These are phyloP conservation scores for Cygnus atratus DNA, from an alignment of 2,113 vertebrate species.

Conservation along the genomic window DNA sequence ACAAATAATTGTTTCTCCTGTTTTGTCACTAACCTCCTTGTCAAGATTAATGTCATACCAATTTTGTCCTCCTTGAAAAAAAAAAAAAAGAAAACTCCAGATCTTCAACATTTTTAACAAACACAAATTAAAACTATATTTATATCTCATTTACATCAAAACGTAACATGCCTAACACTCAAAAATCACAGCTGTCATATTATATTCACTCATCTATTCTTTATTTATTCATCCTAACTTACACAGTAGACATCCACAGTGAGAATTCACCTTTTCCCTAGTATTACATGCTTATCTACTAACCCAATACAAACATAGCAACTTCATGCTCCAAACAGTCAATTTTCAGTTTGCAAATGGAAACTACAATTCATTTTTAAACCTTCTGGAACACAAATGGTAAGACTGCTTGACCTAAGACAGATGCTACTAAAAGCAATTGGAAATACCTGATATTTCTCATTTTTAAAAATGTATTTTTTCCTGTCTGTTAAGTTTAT, in stretches of 20 bases:
- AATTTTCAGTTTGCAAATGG: not conserved
- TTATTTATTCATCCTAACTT: not conserved
- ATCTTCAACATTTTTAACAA: not conserved
- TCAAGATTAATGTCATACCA: not conserved
- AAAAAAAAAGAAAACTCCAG: not conserved
- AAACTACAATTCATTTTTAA: not conserved
- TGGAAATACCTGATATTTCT: not conserved
- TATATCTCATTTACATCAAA: not conserved
- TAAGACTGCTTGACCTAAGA: not conserved
- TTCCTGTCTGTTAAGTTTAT: not conserved
- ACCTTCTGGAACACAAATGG: not conserved
- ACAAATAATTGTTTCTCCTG: not conserved
- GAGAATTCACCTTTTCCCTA: not conserved
- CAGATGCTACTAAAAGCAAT: not conserved
- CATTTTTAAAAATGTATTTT: not conserved
- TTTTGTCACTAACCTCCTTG: not conserved
- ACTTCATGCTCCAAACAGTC: not conserved
- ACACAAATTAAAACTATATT: not conserved
- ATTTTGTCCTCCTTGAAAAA: not conserved
- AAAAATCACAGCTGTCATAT: not conserved
- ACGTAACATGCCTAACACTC: not conserved
- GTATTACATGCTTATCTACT: not conserved
- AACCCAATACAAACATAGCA: not conserved
- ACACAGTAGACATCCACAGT: not conserved
- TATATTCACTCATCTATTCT: not conserved